Evolutionary conservation across 2,888 invertebrate genomes (phyloP).

Genomic region (Drosophila anomalata): DNA sequence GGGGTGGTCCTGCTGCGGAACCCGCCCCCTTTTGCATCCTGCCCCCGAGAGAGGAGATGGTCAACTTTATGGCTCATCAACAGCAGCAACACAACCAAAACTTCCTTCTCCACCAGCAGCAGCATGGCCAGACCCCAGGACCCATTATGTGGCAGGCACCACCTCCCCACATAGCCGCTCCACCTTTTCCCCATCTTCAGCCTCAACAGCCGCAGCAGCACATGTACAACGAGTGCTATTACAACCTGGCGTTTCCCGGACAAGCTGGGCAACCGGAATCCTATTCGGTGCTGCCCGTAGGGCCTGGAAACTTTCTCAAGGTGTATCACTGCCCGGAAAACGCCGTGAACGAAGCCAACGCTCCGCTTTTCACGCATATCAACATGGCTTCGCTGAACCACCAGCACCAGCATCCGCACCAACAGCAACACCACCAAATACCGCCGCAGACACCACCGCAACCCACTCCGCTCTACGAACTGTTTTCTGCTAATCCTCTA

Average conservation of each 20-base stretch:
- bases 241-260: slow-evolving; percentile 70
- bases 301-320: slow-evolving; percentile 83
- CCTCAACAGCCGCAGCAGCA: slow-evolving; percentile 52
- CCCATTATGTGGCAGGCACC: slow-evolving; percentile 61
- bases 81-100: slow-evolving; percentile 53
- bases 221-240: slow-evolving; percentile 76
- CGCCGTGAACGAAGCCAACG: slow-evolving; percentile 52
- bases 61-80: slow-evolving; percentile 61
- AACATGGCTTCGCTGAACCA: slow-evolving; percentile 64
- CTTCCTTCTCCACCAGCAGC: slow-evolving; percentile 48
- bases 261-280: slow-evolving; percentile 76
- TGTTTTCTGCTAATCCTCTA: slow-evolving; percentile 81
- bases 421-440: slow-evolving; percentile 40
- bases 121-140: slow-evolving; percentile 50
- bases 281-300: slow-evolving; percentile 82
- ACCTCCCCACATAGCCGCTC: slow-evolving; percentile 37
- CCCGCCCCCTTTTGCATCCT: slow-evolving; percentile 50
- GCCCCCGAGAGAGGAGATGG: slow-evolving; percentile 57
- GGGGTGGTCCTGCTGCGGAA: slow-evolving; percentile 13
- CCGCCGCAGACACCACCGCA: slow-evolving; percentile 54
- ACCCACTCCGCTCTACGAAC: slow-evolving; percentile 80
- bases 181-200: slow-evolving; percentile 50
- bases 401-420: slow-evolving; percentile 54
- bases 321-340: slow-evolving; percentile 82
- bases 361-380: slow-evolving; percentile 58